Evolutionary conservation across 2,113 vertebrate species (phyloP).

Genomic region (Macquaria ambigua): DNA sequence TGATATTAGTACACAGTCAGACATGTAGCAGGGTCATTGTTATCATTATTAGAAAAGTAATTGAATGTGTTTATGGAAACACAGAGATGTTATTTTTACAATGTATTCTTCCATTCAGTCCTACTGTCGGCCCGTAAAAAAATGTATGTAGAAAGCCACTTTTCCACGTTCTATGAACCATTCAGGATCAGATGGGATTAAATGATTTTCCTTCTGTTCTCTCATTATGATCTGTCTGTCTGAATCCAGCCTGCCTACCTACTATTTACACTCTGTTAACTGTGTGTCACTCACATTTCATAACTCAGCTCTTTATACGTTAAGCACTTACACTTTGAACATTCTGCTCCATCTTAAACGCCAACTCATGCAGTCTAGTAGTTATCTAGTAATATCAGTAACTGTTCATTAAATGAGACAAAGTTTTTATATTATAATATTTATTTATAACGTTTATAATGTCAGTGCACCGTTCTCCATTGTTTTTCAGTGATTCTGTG

Average conservation of each 20-base stretch:
- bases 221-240: background rate
- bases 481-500: background rate
- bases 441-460: background rate
- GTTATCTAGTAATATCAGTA: background rate
- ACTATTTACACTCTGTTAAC: background rate
- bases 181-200: background rate
- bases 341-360: background rate
- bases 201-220: background rate
- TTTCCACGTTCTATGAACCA: background rate
- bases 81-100: background rate
- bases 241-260: background rate
- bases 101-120: background rate
- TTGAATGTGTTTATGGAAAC: conserved; percentile 1
- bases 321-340: background rate
- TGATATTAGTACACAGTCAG: background rate
- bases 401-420: background rate
- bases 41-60: background rate
- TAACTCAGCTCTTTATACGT: background rate
- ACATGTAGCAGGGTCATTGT: background rate
- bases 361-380: background rate
- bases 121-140: background rate
- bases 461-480: background rate
- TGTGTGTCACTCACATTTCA: background rate
- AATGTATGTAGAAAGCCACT: background rate
- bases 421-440: background rate